phyloP scores from a whole-genome alignment of 2,797 vertebrate genomes.

The Trematomus bernacchii region DNA sequence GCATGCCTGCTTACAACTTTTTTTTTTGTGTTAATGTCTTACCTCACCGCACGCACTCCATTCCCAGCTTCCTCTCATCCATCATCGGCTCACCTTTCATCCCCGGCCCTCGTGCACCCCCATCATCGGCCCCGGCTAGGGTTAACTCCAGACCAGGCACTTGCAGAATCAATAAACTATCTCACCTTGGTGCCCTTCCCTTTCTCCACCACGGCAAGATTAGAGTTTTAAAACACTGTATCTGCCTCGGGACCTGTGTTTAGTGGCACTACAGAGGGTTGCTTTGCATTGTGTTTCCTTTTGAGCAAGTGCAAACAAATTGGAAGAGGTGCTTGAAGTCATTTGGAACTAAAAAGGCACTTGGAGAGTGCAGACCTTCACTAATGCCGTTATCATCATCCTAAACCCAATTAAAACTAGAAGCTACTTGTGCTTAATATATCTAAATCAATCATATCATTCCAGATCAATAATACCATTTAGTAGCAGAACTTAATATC shows the following conservation, averaged over 20 bases:
- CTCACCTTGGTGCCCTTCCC: conserved; percentile 56
- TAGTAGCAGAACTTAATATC: neutral
- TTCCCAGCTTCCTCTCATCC: conserved; percentile 73
- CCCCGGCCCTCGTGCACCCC: conserved; percentile 57
- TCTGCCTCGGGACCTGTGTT: conserved; percentile 18
- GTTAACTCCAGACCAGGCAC: conserved; percentile 67
- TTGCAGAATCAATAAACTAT: conserved; percentile 73
- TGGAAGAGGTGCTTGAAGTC: neutral
- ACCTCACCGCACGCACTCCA: conserved; percentile 49
- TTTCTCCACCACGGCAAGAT: conserved; percentile 29
- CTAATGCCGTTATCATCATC: too few relatives aligned
- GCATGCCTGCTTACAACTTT: conserved; percentile 61
- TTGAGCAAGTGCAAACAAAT: neutral
- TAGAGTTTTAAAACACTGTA: conserved; percentile 24
- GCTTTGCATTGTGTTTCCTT: conserved; percentile 9
- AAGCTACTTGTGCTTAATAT: neutral
- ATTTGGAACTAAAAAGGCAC: neutral
- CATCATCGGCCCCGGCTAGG: conserved; percentile 50
- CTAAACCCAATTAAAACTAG: too few relatives aligned
- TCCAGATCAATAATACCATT: neutral
- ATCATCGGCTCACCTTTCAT: conserved; percentile 78
- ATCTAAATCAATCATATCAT: neutral
- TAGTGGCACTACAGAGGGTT: neutral
- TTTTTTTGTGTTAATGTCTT: conserved; percentile 56
- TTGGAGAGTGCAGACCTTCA: too few relatives aligned